Base-by-base conservation (phyloP, 1,140 invertebrate genomes). In the Sipha flava region DNA sequence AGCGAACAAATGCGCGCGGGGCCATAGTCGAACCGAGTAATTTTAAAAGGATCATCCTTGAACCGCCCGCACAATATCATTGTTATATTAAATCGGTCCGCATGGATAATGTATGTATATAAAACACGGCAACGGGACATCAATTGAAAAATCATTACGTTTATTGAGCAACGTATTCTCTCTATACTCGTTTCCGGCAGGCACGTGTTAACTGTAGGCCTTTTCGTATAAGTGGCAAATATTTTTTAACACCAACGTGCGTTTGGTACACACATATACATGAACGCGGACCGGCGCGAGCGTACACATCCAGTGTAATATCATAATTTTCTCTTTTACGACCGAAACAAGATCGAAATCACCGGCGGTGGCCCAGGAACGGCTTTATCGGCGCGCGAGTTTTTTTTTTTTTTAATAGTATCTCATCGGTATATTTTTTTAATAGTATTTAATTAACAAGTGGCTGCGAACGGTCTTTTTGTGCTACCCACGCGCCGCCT, bases 391-490 rank as follows among this genome's bases (percentile, higher is more conserved):
- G n/a, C n/a, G 14, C 37, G 37, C 16, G 16, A 40, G 14, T 70
- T 70, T 29, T 47, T 45, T 68, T 70, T 16, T 59, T 29, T 3
- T 18, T 14, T 54, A 68, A 43, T 68, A 68, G 21, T 68, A 26
- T 66, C 40, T 66, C 37, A 40, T 43, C 23, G 6, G 40, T 12
- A 34, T 7, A 26, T 70, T 70, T 43, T n/a, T 66, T 77, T 77
- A 59, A 77, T 77, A 43, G 73, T 77, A 29, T 77, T 77, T 77
- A 77, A 77, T 77, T 77, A 77, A 57, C 73, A 77, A 77, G 49
- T 57, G 73, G 52, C 73, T 34, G 73, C 73, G 34, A 77, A 77
- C 52, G 73, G 73, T 57, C 73, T 57, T 40, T 77, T 59, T 77
- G 37, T 77, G 47, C 49, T 59, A 52, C 73, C 73, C 73, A 77